Conservation (phyloP, 1,140 invertebrate species). For the Drosophila setifemur region DNA sequence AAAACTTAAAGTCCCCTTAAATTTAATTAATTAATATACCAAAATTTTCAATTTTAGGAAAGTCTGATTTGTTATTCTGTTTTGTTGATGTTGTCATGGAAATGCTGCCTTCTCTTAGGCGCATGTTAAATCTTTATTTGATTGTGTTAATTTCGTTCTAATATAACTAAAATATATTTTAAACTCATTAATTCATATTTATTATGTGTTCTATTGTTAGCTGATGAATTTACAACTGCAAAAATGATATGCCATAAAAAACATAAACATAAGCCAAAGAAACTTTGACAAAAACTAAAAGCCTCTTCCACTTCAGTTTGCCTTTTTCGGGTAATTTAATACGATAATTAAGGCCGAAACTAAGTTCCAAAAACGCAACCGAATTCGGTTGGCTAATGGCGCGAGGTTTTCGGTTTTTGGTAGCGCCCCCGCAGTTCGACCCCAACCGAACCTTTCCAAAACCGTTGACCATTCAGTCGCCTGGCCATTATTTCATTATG, state of each 20-base stretch:
- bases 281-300: slow-evolving; percentile 10
- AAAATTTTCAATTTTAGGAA: too few relatives aligned
- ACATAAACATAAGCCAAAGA: neutral
- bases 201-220: too few relatives aligned
- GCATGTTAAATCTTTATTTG: neutral
- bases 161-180: too few relatives aligned
- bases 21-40: too few relatives aligned
- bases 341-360: too few relatives aligned
- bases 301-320: neutral
- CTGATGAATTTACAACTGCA: neutral
- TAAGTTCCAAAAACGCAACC: neutral
- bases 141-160: neutral
- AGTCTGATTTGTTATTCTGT: too few relatives aligned
- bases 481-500: slow-evolving; percentile 58
- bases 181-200: too few relatives aligned
- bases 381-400: slow-evolving; percentile 9
- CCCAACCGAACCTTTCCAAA: slow-evolving; percentile 34
- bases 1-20: too few relatives aligned
- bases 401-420: slow-evolving; percentile 1
- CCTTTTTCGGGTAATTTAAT: slow-evolving; percentile 14
- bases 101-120: neutral
- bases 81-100: neutral
- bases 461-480: slow-evolving; percentile 18
- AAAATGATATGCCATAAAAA: neutral
- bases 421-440: slow-evolving; percentile 56